A percentile compares a stretch with the other conserved stretches of the same genome.
These are phyloP conservation scores for Recurvirostra avosetta DNA, from an alignment of 2,113 vertebrate species.

Conservation along the genomic window DNA sequence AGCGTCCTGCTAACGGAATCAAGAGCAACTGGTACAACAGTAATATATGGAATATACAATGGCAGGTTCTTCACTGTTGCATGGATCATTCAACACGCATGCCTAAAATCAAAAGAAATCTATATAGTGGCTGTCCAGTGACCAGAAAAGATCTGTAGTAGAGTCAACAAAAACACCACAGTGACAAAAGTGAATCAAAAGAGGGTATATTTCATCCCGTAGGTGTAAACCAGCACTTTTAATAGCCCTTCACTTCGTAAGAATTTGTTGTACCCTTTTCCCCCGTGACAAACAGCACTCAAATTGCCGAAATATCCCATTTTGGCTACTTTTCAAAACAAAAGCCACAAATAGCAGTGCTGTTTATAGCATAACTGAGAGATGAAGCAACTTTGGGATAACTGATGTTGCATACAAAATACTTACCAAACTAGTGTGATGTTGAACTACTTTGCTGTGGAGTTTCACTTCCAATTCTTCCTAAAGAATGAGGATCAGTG, in stretches of 20 bases:
- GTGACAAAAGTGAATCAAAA: not conserved
- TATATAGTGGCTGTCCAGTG: conserved; percentile 67
- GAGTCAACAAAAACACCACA: not conserved
- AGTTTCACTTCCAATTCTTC: conserved; percentile 14
- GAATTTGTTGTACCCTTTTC: not conserved
- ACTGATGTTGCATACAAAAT: not conserved
- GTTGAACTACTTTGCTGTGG: not conserved
- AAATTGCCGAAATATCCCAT: not conserved
- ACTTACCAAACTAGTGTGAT: not conserved
- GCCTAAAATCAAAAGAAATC: conserved; percentile 69
- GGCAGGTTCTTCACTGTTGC: conserved; percentile 75
- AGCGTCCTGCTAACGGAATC: conserved; percentile 39
- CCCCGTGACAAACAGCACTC: not conserved
- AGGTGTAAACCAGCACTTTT: conserved; percentile 14
- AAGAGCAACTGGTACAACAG: conserved; percentile 20
- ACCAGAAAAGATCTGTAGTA: conserved; percentile 62
- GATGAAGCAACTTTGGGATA: not conserved
- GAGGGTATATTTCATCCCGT: not conserved
- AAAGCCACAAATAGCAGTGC: not conserved
- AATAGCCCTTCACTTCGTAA: not conserved
- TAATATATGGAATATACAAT: conserved; percentile 55
- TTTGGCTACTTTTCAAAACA: not conserved
- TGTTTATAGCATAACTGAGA: not conserved
- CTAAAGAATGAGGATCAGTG: not conserved
- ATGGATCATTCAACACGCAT: conserved; percentile 81